These are phyloP conservation scores for Eulemur albifrons DNA, from an alignment of 2,797 vertebrate species.

Conservation along the genomic window DNA sequence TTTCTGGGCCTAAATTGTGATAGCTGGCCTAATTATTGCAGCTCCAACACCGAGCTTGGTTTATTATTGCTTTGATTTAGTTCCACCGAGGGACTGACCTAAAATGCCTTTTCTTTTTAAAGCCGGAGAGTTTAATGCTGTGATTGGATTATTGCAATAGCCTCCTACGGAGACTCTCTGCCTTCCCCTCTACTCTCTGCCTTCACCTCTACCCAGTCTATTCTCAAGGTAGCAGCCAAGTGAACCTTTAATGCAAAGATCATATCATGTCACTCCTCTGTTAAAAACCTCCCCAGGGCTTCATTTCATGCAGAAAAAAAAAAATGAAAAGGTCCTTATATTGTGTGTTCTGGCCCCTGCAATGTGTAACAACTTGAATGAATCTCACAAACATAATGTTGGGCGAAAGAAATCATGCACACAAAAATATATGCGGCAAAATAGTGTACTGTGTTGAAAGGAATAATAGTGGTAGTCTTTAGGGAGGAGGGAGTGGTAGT, in stretches of 20 bases:
- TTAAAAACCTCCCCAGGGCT: neutral
- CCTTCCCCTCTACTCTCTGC: neutral
- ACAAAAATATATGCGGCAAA: neutral
- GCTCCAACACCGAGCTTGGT: neutral
- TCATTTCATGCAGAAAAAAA: neutral
- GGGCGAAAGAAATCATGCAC: neutral
- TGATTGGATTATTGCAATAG: neutral
- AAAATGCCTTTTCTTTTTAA: slow-evolving; percentile 56
- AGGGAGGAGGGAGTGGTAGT: neutral
- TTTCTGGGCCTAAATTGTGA: slow-evolving; percentile 23
- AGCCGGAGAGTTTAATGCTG: neutral
- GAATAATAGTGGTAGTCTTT: neutral
- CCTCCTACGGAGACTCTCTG: neutral
- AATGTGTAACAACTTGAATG: neutral
- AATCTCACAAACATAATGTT: neutral
- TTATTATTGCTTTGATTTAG: slow-evolving; percentile 39
- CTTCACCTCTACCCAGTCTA: neutral
- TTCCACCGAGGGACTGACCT: slow-evolving; percentile 54
- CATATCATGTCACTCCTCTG: neutral
- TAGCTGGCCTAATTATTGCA: slow-evolving; percentile 47
- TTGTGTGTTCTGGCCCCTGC: neutral
- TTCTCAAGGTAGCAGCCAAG: neutral
- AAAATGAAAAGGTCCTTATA: neutral
- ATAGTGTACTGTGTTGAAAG: neutral
- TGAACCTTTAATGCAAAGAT: neutral